Conservation (phyloP, 2,888 invertebrate species). For the Phytoseiulus persimilis region DNA sequence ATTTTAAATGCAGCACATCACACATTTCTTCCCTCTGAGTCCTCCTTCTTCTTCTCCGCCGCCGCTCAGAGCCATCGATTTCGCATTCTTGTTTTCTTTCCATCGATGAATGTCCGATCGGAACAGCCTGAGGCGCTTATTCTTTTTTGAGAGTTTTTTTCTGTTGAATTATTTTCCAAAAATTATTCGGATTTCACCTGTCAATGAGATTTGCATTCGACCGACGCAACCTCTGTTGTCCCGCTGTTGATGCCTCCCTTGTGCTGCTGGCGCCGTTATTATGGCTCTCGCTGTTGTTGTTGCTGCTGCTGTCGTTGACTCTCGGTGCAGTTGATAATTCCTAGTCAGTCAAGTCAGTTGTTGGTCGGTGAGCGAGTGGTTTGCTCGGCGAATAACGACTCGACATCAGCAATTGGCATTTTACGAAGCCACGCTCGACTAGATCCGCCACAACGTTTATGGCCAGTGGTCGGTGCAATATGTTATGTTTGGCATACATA, state of each 20-base stretch:
- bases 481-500: neutral
- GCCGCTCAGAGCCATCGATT: neutral
- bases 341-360: neutral
- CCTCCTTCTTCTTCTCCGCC: neutral
- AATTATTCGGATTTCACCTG: neutral
- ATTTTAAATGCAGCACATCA: neutral
- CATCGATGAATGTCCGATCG: neutral
- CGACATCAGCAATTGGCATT: conserved; percentile 23
- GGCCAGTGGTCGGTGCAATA: neutral
- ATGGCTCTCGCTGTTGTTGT: neutral
- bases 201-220: neutral
- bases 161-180: neutral
- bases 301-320: neutral
- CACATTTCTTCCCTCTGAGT: neutral
- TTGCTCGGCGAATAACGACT: neutral
- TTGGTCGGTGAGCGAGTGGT: neutral
- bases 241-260: neutral
- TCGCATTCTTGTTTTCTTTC: neutral
- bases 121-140: neutral
- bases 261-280: neutral
- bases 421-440: conserved; percentile 33
- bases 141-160: neutral
- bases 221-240: neutral
- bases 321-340: neutral
- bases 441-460: neutral